Percentiles rank a stretch among this genome's conserved stretches.
phyloP scores from a whole-genome alignment of 2,888 invertebrate genomes.

The Dicyrtoma fusca region DNA sequence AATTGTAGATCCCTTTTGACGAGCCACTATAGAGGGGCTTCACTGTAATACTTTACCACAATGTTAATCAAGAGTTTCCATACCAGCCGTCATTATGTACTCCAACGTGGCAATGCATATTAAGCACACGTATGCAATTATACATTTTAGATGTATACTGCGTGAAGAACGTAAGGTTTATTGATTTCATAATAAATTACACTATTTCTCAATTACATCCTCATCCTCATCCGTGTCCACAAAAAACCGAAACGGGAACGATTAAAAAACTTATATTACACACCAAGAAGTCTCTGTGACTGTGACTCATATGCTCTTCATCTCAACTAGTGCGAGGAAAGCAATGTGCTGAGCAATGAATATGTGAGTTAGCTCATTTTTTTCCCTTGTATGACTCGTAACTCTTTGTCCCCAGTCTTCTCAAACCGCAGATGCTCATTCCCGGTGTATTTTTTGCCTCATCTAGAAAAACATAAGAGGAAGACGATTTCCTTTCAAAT shows the following conservation, averaged over 20 bases:
- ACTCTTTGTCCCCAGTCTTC: constrained; percentile 25
- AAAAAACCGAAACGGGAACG: not conserved
- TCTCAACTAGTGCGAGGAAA: not conserved
- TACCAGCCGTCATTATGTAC: too few species aligned
- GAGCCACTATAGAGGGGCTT: too few species aligned
- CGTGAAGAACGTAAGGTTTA: too few species aligned
- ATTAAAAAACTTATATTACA: not conserved
- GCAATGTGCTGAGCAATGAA: constrained; percentile 3
- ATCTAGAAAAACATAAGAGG: constrained; percentile 35
- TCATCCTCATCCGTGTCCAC: not conserved
- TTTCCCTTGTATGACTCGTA: constrained; percentile 11
- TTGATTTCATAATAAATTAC: too few species aligned
- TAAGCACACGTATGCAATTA: too few species aligned
- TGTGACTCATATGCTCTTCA: too few species aligned
- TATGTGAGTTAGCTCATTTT: constrained; percentile 17
- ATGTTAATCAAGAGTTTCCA: too few species aligned
- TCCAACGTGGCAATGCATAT: too few species aligned
- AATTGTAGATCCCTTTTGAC: too few species aligned
- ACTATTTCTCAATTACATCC: not conserved
- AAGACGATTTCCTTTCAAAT: constrained; percentile 37
- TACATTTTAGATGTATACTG: too few species aligned
- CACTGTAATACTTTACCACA: too few species aligned
- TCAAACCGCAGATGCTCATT: constrained; percentile 33
- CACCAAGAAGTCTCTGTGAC: too few species aligned
- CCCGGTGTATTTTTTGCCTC: constrained; percentile 24